Percentiles rank a stretch among this genome's conserved stretches.
Conservation (phyloP, 2,888 invertebrate species). For the Ophioninae sp. region DNA sequence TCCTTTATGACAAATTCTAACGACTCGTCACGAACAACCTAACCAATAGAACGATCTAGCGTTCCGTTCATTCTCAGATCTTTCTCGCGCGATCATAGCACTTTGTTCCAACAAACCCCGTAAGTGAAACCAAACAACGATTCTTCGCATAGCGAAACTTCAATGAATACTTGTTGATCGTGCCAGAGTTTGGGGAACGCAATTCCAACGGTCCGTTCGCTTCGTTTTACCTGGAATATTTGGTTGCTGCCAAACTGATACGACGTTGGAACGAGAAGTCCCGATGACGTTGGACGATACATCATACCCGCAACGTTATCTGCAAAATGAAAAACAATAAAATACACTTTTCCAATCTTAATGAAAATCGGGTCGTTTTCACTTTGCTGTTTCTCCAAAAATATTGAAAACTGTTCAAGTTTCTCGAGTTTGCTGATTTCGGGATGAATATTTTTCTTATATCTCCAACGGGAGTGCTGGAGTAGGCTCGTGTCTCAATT, state of each 20-base stretch:
- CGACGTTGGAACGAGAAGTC: slow-evolving; percentile 83
- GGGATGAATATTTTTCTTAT: too few species aligned
- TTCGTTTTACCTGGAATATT: slow-evolving; percentile 84
- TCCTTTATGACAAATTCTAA: slow-evolving; percentile 65
- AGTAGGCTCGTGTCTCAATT: too few species aligned
- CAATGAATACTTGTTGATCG: slow-evolving; percentile 41
- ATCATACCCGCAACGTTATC: slow-evolving; percentile 84
- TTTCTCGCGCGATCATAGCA: slow-evolving; percentile 3
- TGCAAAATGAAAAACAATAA: slow-evolving; percentile 57
- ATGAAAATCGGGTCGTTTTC: not conserved
- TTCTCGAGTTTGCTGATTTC: too few species aligned
- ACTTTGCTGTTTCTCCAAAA: too few species aligned
- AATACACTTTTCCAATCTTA: not conserved
- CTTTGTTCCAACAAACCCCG: not conserved
- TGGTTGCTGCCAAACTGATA: slow-evolving; percentile 85
- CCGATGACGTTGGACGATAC: slow-evolving; percentile 86
- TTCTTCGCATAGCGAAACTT: slow-evolving; percentile 3
- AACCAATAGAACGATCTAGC: slow-evolving; percentile 49
- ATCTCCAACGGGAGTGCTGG: too few species aligned
- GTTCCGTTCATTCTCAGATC: not conserved
- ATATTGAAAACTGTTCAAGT: too few species aligned
- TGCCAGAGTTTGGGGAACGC: slow-evolving; percentile 8
- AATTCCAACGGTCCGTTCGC: not conserved
- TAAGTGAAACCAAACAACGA: not conserved
- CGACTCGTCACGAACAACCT: slow-evolving; percentile 60